Evolutionary conservation across 2,888 invertebrate genomes (phyloP).

Genomic region (Peribatodes rhomboidaria): DNA sequence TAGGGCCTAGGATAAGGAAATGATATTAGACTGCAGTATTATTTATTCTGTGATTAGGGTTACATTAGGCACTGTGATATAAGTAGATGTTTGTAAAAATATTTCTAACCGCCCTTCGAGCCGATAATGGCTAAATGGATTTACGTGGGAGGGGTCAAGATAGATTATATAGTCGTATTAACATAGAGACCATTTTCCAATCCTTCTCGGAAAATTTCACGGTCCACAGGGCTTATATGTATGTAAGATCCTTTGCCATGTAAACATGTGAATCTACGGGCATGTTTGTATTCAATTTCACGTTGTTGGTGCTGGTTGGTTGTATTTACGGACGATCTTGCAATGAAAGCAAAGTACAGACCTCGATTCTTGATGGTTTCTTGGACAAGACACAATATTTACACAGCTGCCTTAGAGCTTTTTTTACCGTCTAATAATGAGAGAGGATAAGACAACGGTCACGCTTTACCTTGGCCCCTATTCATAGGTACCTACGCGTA

Average conservation of each 20-base stretch:
- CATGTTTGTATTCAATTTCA: conserved; percentile 22
- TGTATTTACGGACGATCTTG: conserved; percentile 17
- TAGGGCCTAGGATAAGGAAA: too few species aligned
- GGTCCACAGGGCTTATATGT: not conserved
- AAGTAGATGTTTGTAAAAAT: too few species aligned
- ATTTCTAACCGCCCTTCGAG: not conserved
- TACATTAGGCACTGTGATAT: too few species aligned
- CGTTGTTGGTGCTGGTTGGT: conserved; percentile 1
- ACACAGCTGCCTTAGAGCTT: too few species aligned
- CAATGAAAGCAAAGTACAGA: not conserved
- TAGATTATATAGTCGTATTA: not conserved
- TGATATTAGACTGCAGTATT: too few species aligned
- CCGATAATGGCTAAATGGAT: conserved; percentile 3
- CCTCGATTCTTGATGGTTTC: too few species aligned
- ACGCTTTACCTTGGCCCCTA: too few species aligned
- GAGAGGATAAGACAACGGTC: not conserved
- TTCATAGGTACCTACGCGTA: too few species aligned
- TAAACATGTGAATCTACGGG: not conserved
- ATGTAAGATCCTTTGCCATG: not conserved
- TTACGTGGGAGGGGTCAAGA: not conserved
- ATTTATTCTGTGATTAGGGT: too few species aligned
- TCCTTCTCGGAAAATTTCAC: not conserved
- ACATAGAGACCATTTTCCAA: not conserved
- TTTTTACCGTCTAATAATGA: not conserved
- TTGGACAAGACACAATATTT: not conserved